Evolutionary conservation across 2,113 vertebrate species (phyloP).

Genomic region (Panthera uncia): DNA sequence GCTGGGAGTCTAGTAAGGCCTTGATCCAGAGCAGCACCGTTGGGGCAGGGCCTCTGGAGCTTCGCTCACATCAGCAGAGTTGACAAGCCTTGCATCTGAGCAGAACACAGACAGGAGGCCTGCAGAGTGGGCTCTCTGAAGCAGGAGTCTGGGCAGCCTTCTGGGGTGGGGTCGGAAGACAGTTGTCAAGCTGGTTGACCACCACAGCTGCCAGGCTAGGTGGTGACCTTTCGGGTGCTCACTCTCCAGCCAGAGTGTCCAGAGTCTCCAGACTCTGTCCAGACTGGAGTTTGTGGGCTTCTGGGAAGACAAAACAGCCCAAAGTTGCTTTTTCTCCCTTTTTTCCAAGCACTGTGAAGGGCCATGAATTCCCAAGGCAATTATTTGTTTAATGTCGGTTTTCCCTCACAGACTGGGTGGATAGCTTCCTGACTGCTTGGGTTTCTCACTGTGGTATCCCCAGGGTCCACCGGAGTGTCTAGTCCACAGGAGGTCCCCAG

Average conservation of each 20-base stretch:
- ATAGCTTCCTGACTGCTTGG: neutral
- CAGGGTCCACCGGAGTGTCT: neutral
- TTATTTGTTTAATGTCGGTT: constrained; percentile 43
- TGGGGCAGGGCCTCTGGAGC: constrained; percentile 76
- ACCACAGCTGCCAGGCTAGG: neutral
- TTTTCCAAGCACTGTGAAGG: constrained; percentile 79
- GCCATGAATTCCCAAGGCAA: constrained; percentile 76
- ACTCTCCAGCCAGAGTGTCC: constrained; percentile 55
- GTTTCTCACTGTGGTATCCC: neutral
- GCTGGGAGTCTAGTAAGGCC: constrained; percentile 86
- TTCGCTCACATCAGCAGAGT: neutral
- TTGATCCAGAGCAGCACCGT: constrained; percentile 81
- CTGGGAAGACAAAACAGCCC: constrained; percentile 80
- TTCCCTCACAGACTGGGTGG: neutral
- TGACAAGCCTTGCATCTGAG: neutral
- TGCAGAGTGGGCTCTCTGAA: neutral
- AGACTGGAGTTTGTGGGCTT: constrained; percentile 70
- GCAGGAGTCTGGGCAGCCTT: neutral
- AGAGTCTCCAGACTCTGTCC: constrained; percentile 69
- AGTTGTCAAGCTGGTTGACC: neutral
- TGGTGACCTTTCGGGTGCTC: neutral
- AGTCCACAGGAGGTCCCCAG: neutral
- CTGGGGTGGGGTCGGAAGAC: neutral
- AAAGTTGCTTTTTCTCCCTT: constrained; percentile 58
- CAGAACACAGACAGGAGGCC: neutral